These are phyloP conservation scores for Aethina tumida DNA, from an alignment of 1,140 invertebrate species.

Conservation along the genomic window DNA sequence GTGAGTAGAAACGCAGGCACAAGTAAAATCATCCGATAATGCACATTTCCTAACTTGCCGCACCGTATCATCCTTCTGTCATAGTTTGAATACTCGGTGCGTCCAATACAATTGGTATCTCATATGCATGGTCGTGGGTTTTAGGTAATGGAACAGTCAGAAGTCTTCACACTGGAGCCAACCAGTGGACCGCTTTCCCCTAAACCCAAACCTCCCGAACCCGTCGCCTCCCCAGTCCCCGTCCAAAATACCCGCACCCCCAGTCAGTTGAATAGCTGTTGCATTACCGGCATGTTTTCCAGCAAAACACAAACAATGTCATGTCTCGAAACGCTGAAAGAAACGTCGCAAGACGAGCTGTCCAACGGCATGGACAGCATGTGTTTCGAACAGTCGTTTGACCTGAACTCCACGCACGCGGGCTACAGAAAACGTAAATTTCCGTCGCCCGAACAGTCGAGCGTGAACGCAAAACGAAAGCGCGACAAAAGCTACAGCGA, in stretches of 20 bases:
- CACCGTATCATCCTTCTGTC: no score
- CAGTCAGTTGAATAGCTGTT: conserved; percentile 11
- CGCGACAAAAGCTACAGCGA: conserved; percentile 31
- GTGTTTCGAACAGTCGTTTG: conserved; percentile 19
- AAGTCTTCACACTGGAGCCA: conserved; percentile 28
- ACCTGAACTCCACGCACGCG: conserved; percentile 12
- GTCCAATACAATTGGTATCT: no score
- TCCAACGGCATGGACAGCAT: conserved; percentile 17
- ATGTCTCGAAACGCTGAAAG: conserved; percentile 26
- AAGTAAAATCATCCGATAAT: no score
- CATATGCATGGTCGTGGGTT: conserved; percentile 30
- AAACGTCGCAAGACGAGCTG: conserved; percentile 21
- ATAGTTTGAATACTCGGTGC: no score
- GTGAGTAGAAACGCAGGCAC: no score
- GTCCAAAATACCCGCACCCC: conserved; percentile 10
- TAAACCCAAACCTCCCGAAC: conserved; percentile 15
- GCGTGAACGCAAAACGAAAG: conserved; percentile 23
- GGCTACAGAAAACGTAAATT: conserved; percentile 27
- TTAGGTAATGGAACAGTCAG: conserved; percentile 34
- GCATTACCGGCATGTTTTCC: conserved; percentile 8
- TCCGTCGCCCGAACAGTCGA: conserved; percentile 18
- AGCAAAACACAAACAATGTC: conserved; percentile 11
- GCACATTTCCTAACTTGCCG: no score
- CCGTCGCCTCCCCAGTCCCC: conserved; percentile 7
- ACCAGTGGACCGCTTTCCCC: conserved; percentile 25